Evolutionary conservation across 2,888 invertebrate genomes (phyloP).

Genomic region (Microctonus brassicae): DNA sequence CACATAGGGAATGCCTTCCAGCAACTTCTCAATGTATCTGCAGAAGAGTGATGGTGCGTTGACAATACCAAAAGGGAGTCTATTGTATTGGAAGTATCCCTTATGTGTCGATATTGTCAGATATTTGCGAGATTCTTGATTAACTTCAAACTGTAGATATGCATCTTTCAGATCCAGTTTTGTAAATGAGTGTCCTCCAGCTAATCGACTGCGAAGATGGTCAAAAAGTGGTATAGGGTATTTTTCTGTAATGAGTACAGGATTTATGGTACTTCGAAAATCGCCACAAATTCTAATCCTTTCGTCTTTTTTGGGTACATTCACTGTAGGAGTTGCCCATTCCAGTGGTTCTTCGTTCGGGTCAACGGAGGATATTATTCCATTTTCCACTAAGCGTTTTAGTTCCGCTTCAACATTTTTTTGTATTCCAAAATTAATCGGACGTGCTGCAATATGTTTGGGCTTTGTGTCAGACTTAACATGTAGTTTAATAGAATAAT

Average conservation of each 20-base stretch:
- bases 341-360: too few species aligned
- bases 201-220: conserved; percentile 40
- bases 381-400: too few species aligned
- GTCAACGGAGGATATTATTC: too few species aligned
- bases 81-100: conserved; percentile 49
- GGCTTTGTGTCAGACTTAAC: too few species aligned
- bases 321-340: conserved; percentile 59
- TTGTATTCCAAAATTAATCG: too few species aligned
- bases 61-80: conserved; percentile 19
- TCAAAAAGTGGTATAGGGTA: conserved; percentile 48
- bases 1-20: neutral
- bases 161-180: conserved; percentile 63
- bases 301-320: conserved; percentile 57
- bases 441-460: too few species aligned
- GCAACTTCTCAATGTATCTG: neutral
- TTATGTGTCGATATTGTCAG: conserved; percentile 58
- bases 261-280: conserved; percentile 57
- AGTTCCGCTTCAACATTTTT: too few species aligned
- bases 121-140: conserved; percentile 53
- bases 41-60: conserved; percentile 34
- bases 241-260: conserved; percentile 41
- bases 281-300: conserved; percentile 58
- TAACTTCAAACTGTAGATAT: conserved; percentile 57
- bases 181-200: conserved; percentile 56
- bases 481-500: too few species aligned